Evolutionary conservation across 2,888 invertebrate species (phyloP).

Genomic region (Drepana falcataria): DNA sequence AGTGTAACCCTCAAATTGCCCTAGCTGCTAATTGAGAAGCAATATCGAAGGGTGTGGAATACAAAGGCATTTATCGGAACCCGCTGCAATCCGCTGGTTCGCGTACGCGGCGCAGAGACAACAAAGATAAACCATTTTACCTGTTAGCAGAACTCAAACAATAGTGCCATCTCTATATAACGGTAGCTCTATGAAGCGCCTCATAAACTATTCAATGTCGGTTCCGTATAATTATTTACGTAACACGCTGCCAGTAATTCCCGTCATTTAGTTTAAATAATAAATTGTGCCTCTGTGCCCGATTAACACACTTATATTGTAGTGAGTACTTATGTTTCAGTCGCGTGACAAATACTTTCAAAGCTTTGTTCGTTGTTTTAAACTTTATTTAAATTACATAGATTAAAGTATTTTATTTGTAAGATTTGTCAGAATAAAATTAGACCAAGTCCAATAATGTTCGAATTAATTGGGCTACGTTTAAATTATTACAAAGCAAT

Average conservation of each 20-base stretch:
- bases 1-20: constrained; percentile 1
- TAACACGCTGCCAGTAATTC: constrained; percentile 38
- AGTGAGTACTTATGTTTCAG: not conserved
- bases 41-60: too few relatives aligned
- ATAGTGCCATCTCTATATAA: not conserved
- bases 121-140: too few relatives aligned
- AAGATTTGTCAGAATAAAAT: too few relatives aligned
- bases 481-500: not conserved
- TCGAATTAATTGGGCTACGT: not conserved
- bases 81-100: too few relatives aligned
- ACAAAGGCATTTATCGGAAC: too few relatives aligned
- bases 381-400: too few relatives aligned
- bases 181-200: constrained; percentile 4
- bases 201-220: constrained; percentile 50
- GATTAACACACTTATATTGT: constrained; percentile 43
- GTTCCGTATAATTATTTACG: constrained; percentile 58
- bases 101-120: too few relatives aligned
- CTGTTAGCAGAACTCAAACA: not conserved
- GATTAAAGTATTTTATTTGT: too few relatives aligned
- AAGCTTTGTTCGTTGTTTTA: not conserved
- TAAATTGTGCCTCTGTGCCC: constrained; percentile 35
- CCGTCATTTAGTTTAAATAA: constrained; percentile 49
- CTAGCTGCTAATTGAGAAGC: too few relatives aligned
- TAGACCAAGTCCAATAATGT: not conserved
- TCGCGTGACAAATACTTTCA: not conserved